Percentiles rank a stretch among this genome's conserved stretches.
Evolutionary conservation across 2,797 vertebrate genomes (phyloP).

Genomic region (Sebastes minor): DNA sequence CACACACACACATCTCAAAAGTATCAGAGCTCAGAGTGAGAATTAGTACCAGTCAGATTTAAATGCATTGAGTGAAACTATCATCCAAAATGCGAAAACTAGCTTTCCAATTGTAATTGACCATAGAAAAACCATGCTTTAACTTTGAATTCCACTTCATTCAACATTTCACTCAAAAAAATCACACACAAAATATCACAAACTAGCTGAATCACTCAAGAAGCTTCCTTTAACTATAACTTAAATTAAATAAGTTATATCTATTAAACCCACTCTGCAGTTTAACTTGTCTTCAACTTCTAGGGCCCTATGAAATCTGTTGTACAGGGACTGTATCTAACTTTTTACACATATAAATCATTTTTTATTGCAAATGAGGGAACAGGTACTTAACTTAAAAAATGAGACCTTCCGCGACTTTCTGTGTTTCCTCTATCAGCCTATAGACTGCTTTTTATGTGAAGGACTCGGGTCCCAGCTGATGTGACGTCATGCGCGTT

Average conservation of each 20-base stretch:
- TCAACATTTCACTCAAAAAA: slow-evolving; percentile 35
- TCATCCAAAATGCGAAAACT: slow-evolving; percentile 18
- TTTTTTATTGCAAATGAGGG: no score
- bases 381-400: no score
- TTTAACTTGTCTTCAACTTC: not conserved
- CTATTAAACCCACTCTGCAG: slow-evolving; percentile 20
- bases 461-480: no score
- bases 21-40: slow-evolving; percentile 78
- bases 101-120: slow-evolving; percentile 45
- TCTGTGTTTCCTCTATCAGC: no score
- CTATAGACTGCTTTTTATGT: no score
- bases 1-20: slow-evolving; percentile 66
- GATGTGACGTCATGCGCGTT: no score
- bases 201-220: slow-evolving; percentile 16
- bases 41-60: slow-evolving; percentile 91
- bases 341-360: no score
- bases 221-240: slow-evolving; percentile 4
- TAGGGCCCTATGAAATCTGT: no score
- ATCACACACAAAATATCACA: slow-evolving; percentile 34
- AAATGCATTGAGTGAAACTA: slow-evolving; percentile 81
- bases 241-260: not conserved
- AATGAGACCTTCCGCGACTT: no score
- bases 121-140: slow-evolving; percentile 54
- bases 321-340: no score
- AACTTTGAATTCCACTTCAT: slow-evolving; percentile 46